Base-by-base conservation (phyloP, 2,888 invertebrate genomes). In the Rhopalosiphum nymphaeae region DNA sequence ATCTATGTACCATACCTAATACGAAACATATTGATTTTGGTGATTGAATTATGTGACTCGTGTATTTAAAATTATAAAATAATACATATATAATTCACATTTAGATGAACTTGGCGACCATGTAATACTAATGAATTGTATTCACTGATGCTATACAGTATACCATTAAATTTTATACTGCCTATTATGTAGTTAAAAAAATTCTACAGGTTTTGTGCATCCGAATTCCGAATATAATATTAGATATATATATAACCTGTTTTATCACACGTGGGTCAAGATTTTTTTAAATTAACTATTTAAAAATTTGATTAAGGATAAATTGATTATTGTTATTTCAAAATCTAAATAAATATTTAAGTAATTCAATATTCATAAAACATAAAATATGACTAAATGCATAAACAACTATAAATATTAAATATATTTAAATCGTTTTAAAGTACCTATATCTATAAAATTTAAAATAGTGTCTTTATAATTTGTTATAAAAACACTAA, bases 101-200 rank as follows among this genome's bases (percentile, higher is more conserved):
- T 93, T 56, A n/a, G 56, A 78, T 78, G 56, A 42, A 93, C 93
- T 89, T 56, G 93, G 44, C n/a, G 93, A 78, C 93, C 93, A 88
- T 93, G 93, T 93, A 93, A 84, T 78, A 93, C 56, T 93, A 89
- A 92, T n/a, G 57, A 53, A 88, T 44, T 56, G 25, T 89, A 53
- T 93, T 78, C 16, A 93, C 21, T 49, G n/a, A 67, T n/a, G 13
- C 11, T 67, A 36, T n/a, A 53, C 16, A 16, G 78, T 9, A 78
- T 78, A 78, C 36, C 78, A 36, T 36, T 78, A 25, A 7, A 78
- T 21, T 7, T 29, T 36, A 3, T 21, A 16, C 21, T 36, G 78
- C 9, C 36, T 36, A 78, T 36, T 78, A 36, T 36, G 9, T 36
- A 78, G 78, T 25, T 78, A 21, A 78, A 21, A 11, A 36, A 21